These are phyloP conservation scores for Dolomedes plantarius DNA, from an alignment of 2,888 invertebrate species.

Conservation along the genomic window DNA sequence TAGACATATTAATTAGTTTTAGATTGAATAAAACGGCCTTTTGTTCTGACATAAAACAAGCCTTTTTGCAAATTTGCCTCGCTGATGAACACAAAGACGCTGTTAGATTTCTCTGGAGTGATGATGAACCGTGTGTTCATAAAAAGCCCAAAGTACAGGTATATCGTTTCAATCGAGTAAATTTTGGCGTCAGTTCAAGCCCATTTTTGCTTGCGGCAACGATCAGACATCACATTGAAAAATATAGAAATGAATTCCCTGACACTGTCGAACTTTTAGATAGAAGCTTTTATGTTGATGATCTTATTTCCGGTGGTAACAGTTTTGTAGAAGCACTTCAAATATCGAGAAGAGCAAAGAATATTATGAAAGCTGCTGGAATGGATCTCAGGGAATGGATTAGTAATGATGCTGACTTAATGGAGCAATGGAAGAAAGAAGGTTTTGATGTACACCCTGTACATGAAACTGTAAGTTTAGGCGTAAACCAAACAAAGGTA, in stretches of 20 bases:
- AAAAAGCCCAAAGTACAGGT: too few species aligned
- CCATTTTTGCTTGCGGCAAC: slow-evolving; percentile 3
- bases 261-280: neutral
- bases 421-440: neutral
- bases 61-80: neutral
- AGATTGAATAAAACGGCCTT: neutral
- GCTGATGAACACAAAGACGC: neutral
- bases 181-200: neutral
- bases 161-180: neutral
- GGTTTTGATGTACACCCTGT: neutral
- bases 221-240: neutral
- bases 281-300: neutral
- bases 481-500: neutral
- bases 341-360: neutral
- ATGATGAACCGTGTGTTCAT: neutral
- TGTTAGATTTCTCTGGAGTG: neutral
- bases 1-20: neutral
- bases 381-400: neutral
- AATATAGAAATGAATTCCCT: neutral
- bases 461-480: neutral
- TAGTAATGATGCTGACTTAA: neutral
- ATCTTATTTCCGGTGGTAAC: neutral
- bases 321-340: neutral
- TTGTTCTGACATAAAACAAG: neutral
- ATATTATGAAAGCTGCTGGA: neutral